A percentile compares a stretch with the other conserved stretches of the same genome.
Evolutionary conservation across 2,888 invertebrate genomes (phyloP).

Genomic region (Caenorhabditis doughertyi): DNA sequence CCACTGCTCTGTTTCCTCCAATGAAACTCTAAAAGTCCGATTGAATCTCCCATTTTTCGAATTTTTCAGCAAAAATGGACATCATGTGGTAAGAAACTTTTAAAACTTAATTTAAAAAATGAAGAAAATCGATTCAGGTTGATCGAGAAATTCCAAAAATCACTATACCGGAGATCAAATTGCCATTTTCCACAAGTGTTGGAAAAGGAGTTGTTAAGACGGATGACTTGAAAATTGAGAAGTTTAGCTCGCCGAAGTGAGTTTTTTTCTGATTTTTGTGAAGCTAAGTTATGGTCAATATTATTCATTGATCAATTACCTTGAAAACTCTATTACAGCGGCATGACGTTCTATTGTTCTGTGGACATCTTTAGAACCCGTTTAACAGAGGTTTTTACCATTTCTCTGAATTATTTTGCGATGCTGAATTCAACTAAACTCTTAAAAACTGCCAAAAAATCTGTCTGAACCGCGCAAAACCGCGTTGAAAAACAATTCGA

Average conservation of each 20-base stretch:
- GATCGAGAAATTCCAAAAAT: constrained; percentile 78
- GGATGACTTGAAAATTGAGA: constrained; percentile 70
- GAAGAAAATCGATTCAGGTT: constrained; percentile 66
- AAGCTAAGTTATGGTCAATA: too few species aligned
- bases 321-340: too few species aligned
- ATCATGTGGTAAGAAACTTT: constrained; percentile 69
- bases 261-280: neutral
- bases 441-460: too few species aligned
- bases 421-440: too few species aligned
- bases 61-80: constrained; percentile 70
- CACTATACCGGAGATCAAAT: constrained; percentile 72
- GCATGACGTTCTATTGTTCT: too few species aligned
- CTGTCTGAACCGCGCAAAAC: too few species aligned
- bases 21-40: constrained; percentile 49
- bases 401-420: neutral
- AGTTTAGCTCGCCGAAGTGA: constrained; percentile 74
- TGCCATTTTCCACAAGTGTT: constrained; percentile 75
- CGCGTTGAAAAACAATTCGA: too few species aligned
- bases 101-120: too few species aligned
- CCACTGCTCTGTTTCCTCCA: neutral
- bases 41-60: constrained; percentile 62
- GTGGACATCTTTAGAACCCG: too few species aligned
- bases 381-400: too few species aligned
- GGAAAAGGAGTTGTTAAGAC: constrained; percentile 74
- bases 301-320: too few species aligned